These are phyloP conservation scores for Athalia rosae DNA, from an alignment of 2,888 invertebrate species.

Conservation along the genomic window DNA sequence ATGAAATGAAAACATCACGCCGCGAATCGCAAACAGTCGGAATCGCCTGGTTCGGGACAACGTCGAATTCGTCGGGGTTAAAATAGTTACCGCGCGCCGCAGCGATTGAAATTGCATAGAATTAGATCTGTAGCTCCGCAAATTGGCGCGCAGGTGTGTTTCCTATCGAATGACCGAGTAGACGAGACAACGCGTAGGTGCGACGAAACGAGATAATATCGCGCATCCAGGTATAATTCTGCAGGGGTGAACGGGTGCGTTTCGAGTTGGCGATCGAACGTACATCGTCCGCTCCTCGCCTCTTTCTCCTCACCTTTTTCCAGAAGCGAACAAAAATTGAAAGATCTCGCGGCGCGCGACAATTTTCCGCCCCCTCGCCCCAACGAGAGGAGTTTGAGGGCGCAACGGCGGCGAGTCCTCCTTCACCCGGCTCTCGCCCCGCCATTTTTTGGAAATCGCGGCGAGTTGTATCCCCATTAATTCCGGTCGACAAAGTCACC, in stretches of 20 bases:
- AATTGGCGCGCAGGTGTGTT: conserved; percentile 44
- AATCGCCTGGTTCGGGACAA: too few species aligned
- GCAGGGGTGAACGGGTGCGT: background rate
- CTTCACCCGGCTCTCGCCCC: too few species aligned
- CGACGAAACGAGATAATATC: conserved; percentile 16
- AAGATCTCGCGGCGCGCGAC: too few species aligned
- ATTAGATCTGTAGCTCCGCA: conserved; percentile 25
- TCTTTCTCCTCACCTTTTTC: too few species aligned
- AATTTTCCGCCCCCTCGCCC: too few species aligned
- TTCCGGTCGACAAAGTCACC: conserved; percentile 62
- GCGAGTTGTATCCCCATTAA: background rate
- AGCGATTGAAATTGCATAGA: conserved; percentile 33
- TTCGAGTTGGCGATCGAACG: too few species aligned
- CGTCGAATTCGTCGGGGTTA: background rate
- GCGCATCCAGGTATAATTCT: background rate
- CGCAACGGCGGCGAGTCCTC: too few species aligned
- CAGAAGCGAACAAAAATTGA: too few species aligned
- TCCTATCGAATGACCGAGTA: conserved; percentile 32
- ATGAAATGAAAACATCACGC: background rate
- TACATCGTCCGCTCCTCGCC: too few species aligned
- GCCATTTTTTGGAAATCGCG: too few species aligned
- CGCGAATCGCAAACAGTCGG: background rate
- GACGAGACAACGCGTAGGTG: conserved; percentile 1
- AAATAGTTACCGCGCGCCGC: background rate
- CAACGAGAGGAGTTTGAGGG: too few species aligned